phyloP scores from a whole-genome alignment of 1,140 invertebrate species.

The Neuroterus valhalla region DNA sequence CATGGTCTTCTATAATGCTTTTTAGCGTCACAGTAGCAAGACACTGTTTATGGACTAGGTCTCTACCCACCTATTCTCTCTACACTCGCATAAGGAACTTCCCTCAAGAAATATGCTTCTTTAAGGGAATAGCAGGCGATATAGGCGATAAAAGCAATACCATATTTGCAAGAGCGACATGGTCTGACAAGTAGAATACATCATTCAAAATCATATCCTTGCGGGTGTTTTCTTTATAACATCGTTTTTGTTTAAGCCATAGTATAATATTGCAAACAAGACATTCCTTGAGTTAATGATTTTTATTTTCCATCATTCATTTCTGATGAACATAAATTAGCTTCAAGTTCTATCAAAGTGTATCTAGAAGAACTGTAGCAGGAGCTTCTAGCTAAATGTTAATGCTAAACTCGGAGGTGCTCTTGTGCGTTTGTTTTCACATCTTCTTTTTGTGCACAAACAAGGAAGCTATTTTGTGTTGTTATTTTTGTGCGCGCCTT shows the following conservation, averaged over 20 bases:
- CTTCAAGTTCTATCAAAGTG: not conserved
- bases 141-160: conserved; percentile 2
- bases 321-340: no score
- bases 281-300: no score
- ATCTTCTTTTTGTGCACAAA: conserved; percentile 15
- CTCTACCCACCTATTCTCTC: no score
- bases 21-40: no score
- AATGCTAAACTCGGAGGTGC: conserved; percentile 14
- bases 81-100: no score
- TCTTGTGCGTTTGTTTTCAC: conserved; percentile 25
- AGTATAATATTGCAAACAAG: no score
- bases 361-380: conserved; percentile 8
- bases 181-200: conserved; percentile 7
- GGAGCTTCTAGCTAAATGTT: not conserved
- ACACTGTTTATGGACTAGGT: no score
- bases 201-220: conserved; percentile 5
- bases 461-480: not conserved
- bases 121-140: no score
- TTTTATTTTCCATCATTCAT: no score
- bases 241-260: no score
- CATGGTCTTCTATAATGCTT: no score
- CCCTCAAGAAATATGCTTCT: no score
- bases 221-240: not conserved
- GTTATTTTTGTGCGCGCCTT: conserved; percentile 11
- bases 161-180: conserved; percentile 14